Evolutionary conservation across 2,113 vertebrate species (phyloP), one percentile per base, ranked within the genome.

Genomic region (Machaerirhynchus nigripectus): DNA sequence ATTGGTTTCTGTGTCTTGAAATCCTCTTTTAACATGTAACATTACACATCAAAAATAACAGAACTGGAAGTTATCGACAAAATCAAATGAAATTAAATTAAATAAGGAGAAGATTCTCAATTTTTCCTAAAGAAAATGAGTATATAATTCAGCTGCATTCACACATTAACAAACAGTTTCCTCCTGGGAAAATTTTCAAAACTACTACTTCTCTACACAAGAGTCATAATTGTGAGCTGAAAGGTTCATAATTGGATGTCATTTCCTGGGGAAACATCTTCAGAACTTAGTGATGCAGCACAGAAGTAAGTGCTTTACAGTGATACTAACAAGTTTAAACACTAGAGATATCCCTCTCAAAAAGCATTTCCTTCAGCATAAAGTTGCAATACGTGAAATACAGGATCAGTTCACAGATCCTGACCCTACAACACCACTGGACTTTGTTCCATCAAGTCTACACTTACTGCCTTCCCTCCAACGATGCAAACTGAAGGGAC

Each of bases 401-500:
- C 13, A 16, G 16, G 28, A 57, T 31, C 44, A 37, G 18, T 11
- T 84, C 65, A 57, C 63, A 50, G 87, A 28, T 64, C 60, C 68
- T 16, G 11, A 95, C 59, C 56, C 33, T 24, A 4, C 42, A 37
- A 7, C 46, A 76, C 23, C 63, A 76, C 1, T 18, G 24, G n/a
- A 46, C 44, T 69, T 52, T 13, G 53, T 28, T 71, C 46, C 39
- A 69, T n/a, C 26, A 39, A 53, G 28, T 13, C 69, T 23, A 21
- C 16, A 13, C 10, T 39, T 23, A 20, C 2, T 30, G 8, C 23
- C 35, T 30, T 67, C 6, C 74, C 28, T 15, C 50, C 27, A 79
- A 7, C 0, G 0, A 49, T 8, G 21, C 4, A 2, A 81, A 60
- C 20, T 4, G 26, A 59, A 47, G 47, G 10, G 2, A 14, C 0